phyloP scores from a whole-genome alignment of 2,888 invertebrate species.

The Spisula solida region DNA sequence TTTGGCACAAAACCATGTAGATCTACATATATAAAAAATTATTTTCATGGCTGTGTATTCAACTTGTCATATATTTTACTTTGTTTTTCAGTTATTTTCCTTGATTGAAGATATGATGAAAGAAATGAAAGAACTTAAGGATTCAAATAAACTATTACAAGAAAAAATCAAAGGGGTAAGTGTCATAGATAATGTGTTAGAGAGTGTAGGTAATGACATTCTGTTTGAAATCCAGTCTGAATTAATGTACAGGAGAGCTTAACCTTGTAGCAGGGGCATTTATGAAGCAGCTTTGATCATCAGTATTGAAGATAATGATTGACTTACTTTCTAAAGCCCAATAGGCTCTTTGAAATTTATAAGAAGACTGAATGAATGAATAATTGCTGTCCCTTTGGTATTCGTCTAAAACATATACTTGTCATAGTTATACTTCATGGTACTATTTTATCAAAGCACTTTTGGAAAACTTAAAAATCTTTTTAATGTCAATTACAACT shows the following conservation, averaged over 20 bases:
- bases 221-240: background rate
- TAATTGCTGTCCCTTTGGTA: background rate
- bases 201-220: background rate
- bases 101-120: conserved; percentile 85
- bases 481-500: too few species aligned
- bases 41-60: too few species aligned
- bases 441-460: too few species aligned
- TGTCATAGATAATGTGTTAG: background rate
- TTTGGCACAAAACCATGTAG: too few species aligned
- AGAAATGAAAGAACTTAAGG: conserved; percentile 81
- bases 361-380: background rate
- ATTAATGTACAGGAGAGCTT: background rate
- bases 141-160: conserved; percentile 76
- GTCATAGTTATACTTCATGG: too few species aligned
- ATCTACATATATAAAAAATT: too few species aligned
- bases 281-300: background rate
- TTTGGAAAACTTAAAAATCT: too few species aligned
- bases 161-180: conserved; percentile 78
- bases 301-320: background rate
- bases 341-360: background rate
- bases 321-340: background rate
- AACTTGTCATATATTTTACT: background rate
- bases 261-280: background rate
- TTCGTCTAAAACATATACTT: background rate
- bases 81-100: conserved; percentile 83